Evolutionary conservation across 2,797 vertebrate species (phyloP), one percentile per base, ranked within the genome.

Genomic region (Phoxinus dragarum): DNA sequence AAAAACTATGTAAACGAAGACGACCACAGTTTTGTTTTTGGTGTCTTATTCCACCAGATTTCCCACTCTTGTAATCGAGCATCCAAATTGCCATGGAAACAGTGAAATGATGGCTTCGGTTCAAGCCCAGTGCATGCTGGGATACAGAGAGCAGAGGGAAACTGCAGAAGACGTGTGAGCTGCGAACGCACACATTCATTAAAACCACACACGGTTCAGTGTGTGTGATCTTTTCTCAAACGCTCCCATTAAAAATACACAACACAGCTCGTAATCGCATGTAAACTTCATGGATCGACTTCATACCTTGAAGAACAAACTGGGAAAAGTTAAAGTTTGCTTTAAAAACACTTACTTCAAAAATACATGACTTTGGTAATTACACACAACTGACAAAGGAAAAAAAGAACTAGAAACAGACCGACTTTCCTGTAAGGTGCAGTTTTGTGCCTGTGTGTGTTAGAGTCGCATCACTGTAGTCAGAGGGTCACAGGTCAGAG

Each of bases 401-500:
- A 19, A 36, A 16, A 2, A 31, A 31, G n/a, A 85, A 81, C 16
- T 47, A 16, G 47, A 47, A 47, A 47, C 47, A 27, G 81, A 64
- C 21, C 81, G 84, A 80, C 77, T 73, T 82, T 49, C 87, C 68
- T 89, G 52, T 67, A 71, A 90, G 81, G 80, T 89, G 88, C 76
- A 88, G 86, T 89, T 92, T 80, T 86, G 87, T 85, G 84, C 87
- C 59, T 14, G 59, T 14, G 12, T 64, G 59, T 64, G 59, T 64
- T 61, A 61, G 59, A 61, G 59, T 61, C n/a, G n/a, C 56, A 27
- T 27, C 27, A 61, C 59, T 61, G 59, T 14, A 27, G 59, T 61
- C 59, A 61, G 0, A 66, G 27, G 88, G 82, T 93, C 90, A 93
- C 86, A 93, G 86, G 87, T 99, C 98, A 86, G 97, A 94, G 90